These are phyloP conservation scores for Polyodon spathula DNA, from an alignment of 2,113 vertebrate genomes.

Conservation along the genomic window DNA sequence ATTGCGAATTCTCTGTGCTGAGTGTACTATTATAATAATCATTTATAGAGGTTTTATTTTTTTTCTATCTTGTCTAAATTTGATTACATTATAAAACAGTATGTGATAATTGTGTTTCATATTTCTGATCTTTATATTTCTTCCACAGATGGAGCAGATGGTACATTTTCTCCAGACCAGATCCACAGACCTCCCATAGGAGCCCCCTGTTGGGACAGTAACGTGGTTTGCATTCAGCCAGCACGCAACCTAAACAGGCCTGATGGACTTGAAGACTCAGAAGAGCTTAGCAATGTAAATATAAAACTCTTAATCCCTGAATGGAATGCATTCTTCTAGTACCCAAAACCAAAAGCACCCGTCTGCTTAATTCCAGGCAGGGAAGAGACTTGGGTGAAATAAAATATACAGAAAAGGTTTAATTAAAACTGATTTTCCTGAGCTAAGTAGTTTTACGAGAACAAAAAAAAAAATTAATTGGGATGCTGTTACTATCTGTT, in stretches of 20 bases:
- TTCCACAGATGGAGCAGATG: constrained; percentile 76
- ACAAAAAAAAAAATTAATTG: background rate
- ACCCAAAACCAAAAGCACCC: background rate
- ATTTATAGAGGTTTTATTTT: too few relatives aligned
- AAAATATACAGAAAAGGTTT: background rate
- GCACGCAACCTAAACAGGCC: constrained; percentile 84
- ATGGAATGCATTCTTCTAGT: background rate
- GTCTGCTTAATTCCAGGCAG: background rate
- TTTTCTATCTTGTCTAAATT: too few relatives aligned
- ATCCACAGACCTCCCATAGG: constrained; percentile 79
- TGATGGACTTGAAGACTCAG: constrained; percentile 84
- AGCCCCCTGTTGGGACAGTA: constrained; percentile 80
- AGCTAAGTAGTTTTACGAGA: background rate
- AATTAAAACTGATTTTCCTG: background rate
- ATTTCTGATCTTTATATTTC: constrained; percentile 17
- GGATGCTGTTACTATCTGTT: too few relatives aligned
- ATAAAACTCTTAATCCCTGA: background rate
- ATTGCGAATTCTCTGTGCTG: too few relatives aligned
- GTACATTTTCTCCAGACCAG: constrained; percentile 82
- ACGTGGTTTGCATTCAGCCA: constrained; percentile 91
- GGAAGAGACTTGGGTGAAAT: background rate
- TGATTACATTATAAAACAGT: background rate
- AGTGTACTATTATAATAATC: too few relatives aligned
- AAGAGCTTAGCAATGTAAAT: constrained; percentile 58
- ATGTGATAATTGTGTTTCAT: background rate